Evolutionary conservation across 2,113 vertebrate genomes (phyloP).

Genomic region (Suncus etruscus): DNA sequence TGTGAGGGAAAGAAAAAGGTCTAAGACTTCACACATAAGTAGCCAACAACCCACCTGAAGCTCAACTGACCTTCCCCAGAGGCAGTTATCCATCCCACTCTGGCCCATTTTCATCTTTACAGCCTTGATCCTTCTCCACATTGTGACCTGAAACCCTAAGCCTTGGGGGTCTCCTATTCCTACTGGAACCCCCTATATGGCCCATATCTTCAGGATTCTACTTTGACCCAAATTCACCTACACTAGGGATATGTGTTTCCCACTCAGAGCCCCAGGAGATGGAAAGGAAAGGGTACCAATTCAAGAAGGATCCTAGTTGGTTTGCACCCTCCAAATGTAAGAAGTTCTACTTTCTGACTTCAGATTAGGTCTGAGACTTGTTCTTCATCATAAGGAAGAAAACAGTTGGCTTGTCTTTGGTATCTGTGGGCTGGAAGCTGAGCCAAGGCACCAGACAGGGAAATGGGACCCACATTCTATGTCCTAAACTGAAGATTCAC

Average conservation of each 20-base stretch:
- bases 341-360: neutral
- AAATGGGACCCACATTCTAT: neutral
- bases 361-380: neutral
- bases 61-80: accelerated
- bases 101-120: accelerated
- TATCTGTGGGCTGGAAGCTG: neutral
- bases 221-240: neutral
- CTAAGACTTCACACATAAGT: neutral
- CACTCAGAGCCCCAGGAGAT: neutral
- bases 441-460: neutral
- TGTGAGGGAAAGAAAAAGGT: neutral
- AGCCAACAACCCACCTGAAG: neutral
- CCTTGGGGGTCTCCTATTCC: neutral
- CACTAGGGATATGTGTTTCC: neutral
- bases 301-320: neutral
- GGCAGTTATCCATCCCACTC: neutral
- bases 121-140: no score
- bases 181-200: neutral
- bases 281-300: neutral
- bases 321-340: neutral
- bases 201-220: neutral
- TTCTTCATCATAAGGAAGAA: neutral
- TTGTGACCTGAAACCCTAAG: neutral
- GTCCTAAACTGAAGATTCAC: neutral
- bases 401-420: neutral